Evolutionary conservation across 2,888 invertebrate species (phyloP), one percentile per base, ranked within the genome.

Genomic region (Amiota communis): DNA sequence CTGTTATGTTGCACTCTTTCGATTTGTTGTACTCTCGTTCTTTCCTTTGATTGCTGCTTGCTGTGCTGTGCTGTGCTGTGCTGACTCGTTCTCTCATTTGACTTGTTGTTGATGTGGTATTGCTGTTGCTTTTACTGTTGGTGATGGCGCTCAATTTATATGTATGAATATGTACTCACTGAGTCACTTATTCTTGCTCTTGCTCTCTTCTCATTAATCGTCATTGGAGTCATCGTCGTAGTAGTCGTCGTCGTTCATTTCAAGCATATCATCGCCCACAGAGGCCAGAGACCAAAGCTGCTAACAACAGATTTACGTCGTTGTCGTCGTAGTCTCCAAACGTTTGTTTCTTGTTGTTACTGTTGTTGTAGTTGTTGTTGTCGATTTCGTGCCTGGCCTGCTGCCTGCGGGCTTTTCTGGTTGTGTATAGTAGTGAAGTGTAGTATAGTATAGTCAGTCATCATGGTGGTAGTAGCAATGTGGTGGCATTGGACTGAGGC

Each of bases 351-450:
- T 36, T 36, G 9, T 23, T 20, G n/a, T 59, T 51, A 8, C n/a
- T 17, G 68, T 20, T 36, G 69, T 53, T 51, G 69, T 71, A 49
- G 67, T 46, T 36, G 71, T 46, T 74, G 76, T 76, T 73, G 76
- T 72, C 72, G 75, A 61, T 71, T 73, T 49, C 72, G 64, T 63
- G 36, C 69, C 56, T 79, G 84, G 82, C 36, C 61, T 15, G 64
- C 64, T n/a, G 64, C 36, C 36, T 12, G 10, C 51, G 53, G 36
- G 23, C 69, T 36, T 36, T 36, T 36, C 36, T 36, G 36, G 36
- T 6, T 6, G 36, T 36, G 36, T 36, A 36, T 36, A 23, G 23
- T 23, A 23, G 3, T 1, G 1, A 23, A 23, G 23, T 23, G 3
- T 23, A 23, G 23, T 23, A 3, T 23, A 23, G 23, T 23, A 23